Conservation (phyloP, 37 sponge, comb jelly and placozoan species). For the Agelas oroides region DNA sequence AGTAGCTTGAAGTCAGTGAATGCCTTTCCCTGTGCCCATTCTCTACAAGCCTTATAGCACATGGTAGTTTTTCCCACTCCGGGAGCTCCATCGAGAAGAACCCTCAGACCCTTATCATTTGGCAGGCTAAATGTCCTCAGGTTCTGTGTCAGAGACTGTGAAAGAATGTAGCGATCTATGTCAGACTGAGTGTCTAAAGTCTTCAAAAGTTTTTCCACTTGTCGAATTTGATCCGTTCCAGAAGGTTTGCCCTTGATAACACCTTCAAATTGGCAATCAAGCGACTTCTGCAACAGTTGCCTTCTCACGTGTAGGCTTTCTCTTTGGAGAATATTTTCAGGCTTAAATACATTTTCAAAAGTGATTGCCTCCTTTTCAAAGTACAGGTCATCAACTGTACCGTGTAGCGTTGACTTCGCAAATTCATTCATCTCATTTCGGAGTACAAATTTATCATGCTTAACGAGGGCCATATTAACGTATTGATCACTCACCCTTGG, state of each 20-base stretch:
- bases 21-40: background rate
- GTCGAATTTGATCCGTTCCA: too few species aligned
- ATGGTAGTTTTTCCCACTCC: background rate
- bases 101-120: background rate
- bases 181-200: too few species aligned
- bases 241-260: too few species aligned
- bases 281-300: too few species aligned
- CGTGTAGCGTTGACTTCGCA: too few species aligned
- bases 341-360: too few species aligned
- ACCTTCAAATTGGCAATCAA: too few species aligned
- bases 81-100: background rate
- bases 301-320: too few species aligned
- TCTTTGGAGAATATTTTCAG: too few species aligned
- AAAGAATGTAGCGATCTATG: background rate
- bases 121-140: background rate
- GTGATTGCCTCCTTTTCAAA: conserved; percentile 1
- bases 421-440: background rate
- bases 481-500: conserved; percentile 2
- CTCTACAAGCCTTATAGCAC: background rate
- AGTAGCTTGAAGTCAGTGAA: background rate
- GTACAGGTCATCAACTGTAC: background rate
- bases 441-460: background rate
- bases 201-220: background rate
- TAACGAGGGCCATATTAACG: background rate
- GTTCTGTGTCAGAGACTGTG: background rate